A percentile compares a stretch with the other conserved stretches of the same genome.
phyloP scores from a whole-genome alignment of 2,888 invertebrate genomes.

The Alentia gelatinosa region DNA sequence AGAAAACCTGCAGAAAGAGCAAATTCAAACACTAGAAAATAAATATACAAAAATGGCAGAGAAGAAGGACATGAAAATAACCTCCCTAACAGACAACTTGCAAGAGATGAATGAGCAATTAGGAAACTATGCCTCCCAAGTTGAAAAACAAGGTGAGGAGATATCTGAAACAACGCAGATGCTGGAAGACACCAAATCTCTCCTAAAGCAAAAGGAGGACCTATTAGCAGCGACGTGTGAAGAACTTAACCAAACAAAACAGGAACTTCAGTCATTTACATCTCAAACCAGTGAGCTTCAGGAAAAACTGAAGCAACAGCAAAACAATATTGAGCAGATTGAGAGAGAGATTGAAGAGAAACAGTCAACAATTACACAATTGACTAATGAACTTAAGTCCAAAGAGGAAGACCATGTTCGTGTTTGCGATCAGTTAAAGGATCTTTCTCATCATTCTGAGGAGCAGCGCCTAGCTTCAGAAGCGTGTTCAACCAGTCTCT shows the following conservation, averaged over 20 bases:
- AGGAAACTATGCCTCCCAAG: constrained; percentile 41
- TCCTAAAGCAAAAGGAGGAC: constrained; percentile 14
- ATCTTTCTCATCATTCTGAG: background rate
- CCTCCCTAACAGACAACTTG: constrained; percentile 73
- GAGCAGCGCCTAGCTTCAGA: background rate
- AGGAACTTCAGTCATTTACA: background rate
- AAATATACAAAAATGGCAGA: background rate
- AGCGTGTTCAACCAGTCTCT: background rate
- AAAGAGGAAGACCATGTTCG: background rate
- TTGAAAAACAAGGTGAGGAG: constrained; percentile 6
- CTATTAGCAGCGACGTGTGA: background rate
- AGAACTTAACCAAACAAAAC: background rate
- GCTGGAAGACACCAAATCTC: background rate
- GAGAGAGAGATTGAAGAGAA: background rate
- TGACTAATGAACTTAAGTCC: background rate
- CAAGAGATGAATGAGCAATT: constrained; percentile 83
- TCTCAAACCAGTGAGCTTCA: constrained; percentile 11
- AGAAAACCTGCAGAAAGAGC: background rate
- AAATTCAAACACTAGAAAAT: background rate
- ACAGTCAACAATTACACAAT: background rate
- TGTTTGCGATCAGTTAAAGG: background rate
- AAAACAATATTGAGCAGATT: background rate
- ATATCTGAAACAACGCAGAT: background rate
- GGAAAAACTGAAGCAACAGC: background rate
- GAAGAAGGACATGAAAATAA: constrained; percentile 56